Conservation (phyloP, 1,140 invertebrate species). For the Zaprionus kolodkinae region DNA sequence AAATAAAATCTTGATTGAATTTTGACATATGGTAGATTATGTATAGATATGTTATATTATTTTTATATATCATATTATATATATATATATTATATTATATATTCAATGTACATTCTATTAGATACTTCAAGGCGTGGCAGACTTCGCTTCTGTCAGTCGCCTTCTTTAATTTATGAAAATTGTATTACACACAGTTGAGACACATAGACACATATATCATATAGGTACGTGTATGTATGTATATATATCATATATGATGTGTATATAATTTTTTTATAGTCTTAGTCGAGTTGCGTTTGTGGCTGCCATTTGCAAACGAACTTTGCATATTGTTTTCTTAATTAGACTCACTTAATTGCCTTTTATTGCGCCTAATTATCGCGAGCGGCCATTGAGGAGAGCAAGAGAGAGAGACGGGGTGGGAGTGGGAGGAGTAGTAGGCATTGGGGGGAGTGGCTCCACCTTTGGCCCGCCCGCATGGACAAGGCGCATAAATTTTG, state of each 20-base stretch:
- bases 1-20: too few species aligned
- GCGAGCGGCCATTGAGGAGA: conserved; percentile 12
- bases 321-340: conserved; percentile 50
- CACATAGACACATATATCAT: neutral
- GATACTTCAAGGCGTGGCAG: neutral
- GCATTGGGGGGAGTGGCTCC: neutral
- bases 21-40: too few species aligned
- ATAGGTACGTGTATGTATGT: too few species aligned
- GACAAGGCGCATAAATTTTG: conserved; percentile 35
- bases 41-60: too few species aligned
- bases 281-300: conserved; percentile 11
- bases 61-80: too few species aligned
- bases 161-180: conserved; percentile 5
- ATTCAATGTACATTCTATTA: neutral
- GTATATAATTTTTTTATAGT: neutral
- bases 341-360: conserved; percentile 40
- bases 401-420: neutral
- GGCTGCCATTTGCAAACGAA: conserved; percentile 6
- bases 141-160: neutral
- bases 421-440: neutral
- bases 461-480: conserved; percentile 48
- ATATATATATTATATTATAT: too few species aligned
- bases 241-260: conserved; percentile 3
- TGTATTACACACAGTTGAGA: neutral
- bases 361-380: conserved; percentile 54